Evolutionary conservation across 2,888 invertebrate genomes (phyloP).

Genomic region (Caenorhabditis macrosperma): DNA sequence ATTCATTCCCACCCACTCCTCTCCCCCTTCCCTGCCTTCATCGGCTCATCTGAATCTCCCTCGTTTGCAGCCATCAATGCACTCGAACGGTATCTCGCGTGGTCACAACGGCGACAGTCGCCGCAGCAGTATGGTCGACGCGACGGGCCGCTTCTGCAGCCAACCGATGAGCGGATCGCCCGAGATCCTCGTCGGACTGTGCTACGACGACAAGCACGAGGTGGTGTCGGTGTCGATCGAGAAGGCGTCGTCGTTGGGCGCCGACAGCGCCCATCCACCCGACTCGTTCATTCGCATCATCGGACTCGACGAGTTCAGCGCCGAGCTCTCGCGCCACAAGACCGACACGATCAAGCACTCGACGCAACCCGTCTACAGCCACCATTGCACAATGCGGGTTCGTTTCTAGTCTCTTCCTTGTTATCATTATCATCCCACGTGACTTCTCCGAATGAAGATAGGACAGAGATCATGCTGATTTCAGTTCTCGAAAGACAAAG

Average conservation of each 20-base stretch:
- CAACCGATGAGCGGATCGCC: conserved; percentile 72
- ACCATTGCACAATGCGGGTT: conserved; percentile 69
- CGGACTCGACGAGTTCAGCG: conserved; percentile 67
- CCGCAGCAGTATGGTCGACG: conserved; percentile 73
- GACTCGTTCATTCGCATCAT: conserved; percentile 74
- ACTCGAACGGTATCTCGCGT: conserved; percentile 49
- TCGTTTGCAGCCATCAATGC: conserved; percentile 61
- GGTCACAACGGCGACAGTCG: conserved; percentile 66
- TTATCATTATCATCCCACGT: background rate
- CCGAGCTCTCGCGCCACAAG: conserved; percentile 70
- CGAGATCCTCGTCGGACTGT: conserved; percentile 71
- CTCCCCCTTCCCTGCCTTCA: no score
- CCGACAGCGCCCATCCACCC: conserved; percentile 51
- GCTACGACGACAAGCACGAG: conserved; percentile 69
- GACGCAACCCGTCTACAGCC: conserved; percentile 69
- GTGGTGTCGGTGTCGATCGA: conserved; percentile 69
- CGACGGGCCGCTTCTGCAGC: conserved; percentile 73
- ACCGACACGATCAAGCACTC: conserved; percentile 70
- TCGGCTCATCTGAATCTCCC: no score
- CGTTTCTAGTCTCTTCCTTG: no score
- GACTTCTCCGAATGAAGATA: conserved; percentile 9
- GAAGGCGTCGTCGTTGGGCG: conserved; percentile 62
- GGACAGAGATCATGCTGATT: conserved; percentile 23
- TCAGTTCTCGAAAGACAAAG: conserved; percentile 68
- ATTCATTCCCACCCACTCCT: no score